Percentiles rank a stretch among this genome's conserved stretches.
These are phyloP conservation scores for Atrichornis clamosus DNA, from an alignment of 2,113 vertebrate genomes.

Conservation along the genomic window DNA sequence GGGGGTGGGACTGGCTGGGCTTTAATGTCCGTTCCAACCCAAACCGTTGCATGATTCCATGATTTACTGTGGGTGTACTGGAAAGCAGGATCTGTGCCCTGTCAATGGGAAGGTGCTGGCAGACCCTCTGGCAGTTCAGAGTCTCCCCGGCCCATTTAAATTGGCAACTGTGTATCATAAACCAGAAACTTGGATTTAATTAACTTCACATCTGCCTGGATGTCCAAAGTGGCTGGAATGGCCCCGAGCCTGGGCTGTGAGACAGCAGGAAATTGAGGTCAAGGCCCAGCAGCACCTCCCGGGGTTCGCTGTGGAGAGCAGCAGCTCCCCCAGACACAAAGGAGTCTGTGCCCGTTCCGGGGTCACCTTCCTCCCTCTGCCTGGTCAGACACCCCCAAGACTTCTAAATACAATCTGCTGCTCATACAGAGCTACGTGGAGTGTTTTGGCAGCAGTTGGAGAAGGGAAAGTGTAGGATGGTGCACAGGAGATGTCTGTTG, in stretches of 20 bases:
- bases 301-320: background rate
- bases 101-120: background rate
- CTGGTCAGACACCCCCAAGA: accelerated
- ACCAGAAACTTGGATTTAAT: background rate
- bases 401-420: background rate
- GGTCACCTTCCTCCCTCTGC: background rate
- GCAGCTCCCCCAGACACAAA: background rate
- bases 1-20: accelerated
- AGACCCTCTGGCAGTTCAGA: accelerated
- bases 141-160: background rate
- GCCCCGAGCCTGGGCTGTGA: background rate
- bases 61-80: background rate
- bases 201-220: background rate
- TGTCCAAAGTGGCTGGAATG: background rate
- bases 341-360: background rate
- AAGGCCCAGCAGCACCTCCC: background rate
- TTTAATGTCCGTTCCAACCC: background rate
- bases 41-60: background rate
- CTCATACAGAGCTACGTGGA: accelerated
- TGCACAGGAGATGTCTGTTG: accelerated
- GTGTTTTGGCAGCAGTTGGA: background rate
- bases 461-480: background rate
- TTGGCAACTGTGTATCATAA: background rate
- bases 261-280: background rate
- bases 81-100: background rate